A percentile compares a stretch with the other conserved stretches of the same genome.
Evolutionary conservation across 2,888 invertebrate genomes (phyloP).

Genomic region (Cryptosula pallasiana): DNA sequence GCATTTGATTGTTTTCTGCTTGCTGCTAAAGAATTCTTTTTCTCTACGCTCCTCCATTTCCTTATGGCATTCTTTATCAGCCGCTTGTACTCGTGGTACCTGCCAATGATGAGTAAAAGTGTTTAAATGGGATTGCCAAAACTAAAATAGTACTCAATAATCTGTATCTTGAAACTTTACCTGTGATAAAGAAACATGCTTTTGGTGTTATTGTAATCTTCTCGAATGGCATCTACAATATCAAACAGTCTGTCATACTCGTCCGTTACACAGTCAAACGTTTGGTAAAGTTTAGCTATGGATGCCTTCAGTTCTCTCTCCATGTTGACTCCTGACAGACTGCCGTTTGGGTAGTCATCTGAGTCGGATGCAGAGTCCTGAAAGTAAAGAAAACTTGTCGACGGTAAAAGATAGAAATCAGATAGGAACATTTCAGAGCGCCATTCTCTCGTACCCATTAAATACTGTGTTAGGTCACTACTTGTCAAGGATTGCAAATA

Average conservation of each 20-base stretch:
- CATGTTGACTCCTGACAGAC: background rate
- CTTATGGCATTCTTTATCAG: constrained; percentile 21
- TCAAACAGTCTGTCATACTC: constrained; percentile 24
- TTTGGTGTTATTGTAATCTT: constrained; percentile 23
- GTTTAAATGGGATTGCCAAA: too few species aligned
- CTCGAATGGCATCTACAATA: constrained; percentile 16
- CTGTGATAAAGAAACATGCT: constrained; percentile 19
- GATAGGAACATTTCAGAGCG: too few species aligned
- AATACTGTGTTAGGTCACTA: too few species aligned
- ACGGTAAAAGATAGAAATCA: too few species aligned
- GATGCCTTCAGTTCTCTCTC: constrained; percentile 21
- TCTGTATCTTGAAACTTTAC: too few species aligned
- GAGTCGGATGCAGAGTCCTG: constrained; percentile 6
- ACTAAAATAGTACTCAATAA: too few species aligned
- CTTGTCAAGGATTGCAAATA: too few species aligned
- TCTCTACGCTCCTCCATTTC: constrained; percentile 20
- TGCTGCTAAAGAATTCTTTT: background rate
- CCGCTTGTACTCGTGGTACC: constrained; percentile 22
- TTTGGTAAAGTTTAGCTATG: constrained; percentile 22
- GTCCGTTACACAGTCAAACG: constrained; percentile 10
- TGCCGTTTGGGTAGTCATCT: background rate
- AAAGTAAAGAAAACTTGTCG: too few species aligned
- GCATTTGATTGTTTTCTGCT: constrained; percentile 23
- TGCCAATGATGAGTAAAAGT: too few species aligned
- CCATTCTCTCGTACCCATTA: too few species aligned